Conservation (phyloP, 2,888 invertebrate genomes). For the Pegoplata infirma region DNA sequence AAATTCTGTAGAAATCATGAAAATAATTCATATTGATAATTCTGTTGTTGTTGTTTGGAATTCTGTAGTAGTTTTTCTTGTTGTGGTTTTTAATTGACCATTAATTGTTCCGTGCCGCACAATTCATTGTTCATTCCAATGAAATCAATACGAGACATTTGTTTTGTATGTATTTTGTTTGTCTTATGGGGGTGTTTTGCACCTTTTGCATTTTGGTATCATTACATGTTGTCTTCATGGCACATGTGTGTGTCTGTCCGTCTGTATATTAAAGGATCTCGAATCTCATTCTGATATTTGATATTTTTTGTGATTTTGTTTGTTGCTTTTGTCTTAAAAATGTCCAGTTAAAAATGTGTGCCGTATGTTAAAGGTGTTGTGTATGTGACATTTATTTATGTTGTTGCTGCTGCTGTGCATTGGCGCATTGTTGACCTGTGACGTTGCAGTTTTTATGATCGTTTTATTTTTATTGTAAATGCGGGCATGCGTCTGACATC, state of each 20-base stretch:
- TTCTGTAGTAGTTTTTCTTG: constrained; percentile 4
- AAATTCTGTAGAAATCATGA: constrained; percentile 25
- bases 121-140: constrained; percentile 8
- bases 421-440: constrained; percentile 48
- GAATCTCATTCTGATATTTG: constrained; percentile 53
- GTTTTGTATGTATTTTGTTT: neutral
- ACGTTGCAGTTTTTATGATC: constrained; percentile 50
- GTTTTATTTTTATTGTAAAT: constrained; percentile 24
- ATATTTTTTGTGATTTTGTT: constrained; percentile 54
- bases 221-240: constrained; percentile 2
- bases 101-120: constrained; percentile 34
- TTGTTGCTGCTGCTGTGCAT: constrained; percentile 53
- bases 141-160: constrained; percentile 38
- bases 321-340: constrained; percentile 14
- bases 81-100: constrained; percentile 60
- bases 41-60: neutral
- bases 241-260: constrained; percentile 21
- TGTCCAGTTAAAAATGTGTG: constrained; percentile 41
- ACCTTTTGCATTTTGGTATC: constrained; percentile 47
- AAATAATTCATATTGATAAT: constrained; percentile 32
- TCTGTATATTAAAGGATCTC: constrained; percentile 35
- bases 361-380: constrained; percentile 56
- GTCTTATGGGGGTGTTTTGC: constrained; percentile 58
- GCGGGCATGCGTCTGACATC: constrained; percentile 58
- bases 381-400: constrained; percentile 54